Conservation (phyloP, 2,797 vertebrate species). For the Sebastes steindachneri region DNA sequence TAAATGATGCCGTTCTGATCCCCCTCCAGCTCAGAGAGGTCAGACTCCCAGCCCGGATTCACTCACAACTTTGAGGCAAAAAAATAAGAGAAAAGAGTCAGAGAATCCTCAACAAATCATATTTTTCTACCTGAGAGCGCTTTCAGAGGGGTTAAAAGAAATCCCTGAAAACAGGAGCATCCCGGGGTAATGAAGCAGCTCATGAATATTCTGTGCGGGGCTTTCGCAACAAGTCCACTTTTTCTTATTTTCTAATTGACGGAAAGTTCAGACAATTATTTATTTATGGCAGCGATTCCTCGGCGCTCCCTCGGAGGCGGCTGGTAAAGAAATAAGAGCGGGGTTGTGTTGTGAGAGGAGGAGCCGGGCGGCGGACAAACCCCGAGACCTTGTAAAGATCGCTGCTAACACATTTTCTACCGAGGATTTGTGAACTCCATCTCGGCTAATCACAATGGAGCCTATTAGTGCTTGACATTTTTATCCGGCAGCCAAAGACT, state of each 20-base stretch:
- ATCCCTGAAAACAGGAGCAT: constrained; percentile 62
- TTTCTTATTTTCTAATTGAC: constrained; percentile 78
- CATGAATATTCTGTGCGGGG: constrained; percentile 75
- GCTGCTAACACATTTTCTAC: constrained; percentile 80
- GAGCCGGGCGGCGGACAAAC: constrained; percentile 51
- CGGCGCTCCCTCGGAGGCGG: constrained; percentile 32
- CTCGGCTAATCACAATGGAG: constrained; percentile 85
- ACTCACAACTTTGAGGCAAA: constrained; percentile 51
- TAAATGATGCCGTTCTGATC: constrained; percentile 59
- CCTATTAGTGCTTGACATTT: constrained; percentile 87
- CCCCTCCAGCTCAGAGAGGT: constrained; percentile 58
- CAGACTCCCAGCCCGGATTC: constrained; percentile 43
- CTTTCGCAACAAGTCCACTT: constrained; percentile 55
- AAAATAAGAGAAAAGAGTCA: constrained; percentile 40
- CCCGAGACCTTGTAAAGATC: constrained; percentile 84
- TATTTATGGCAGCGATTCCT: constrained; percentile 75
- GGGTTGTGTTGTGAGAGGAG: constrained; percentile 28
- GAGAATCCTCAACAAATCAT: constrained; percentile 50
- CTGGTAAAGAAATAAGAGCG: constrained; percentile 25
- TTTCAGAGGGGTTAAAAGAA: constrained; percentile 47
- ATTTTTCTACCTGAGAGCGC: constrained; percentile 55
- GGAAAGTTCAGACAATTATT: constrained; percentile 78
- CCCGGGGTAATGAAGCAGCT: constrained; percentile 63
- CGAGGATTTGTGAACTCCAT: constrained; percentile 81
- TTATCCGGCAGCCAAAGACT: constrained; percentile 83